These are phyloP conservation scores for Epizoanthus stellaris DNA, from an alignment of 92 coral and sea anemone genomes.

Conservation along the genomic window DNA sequence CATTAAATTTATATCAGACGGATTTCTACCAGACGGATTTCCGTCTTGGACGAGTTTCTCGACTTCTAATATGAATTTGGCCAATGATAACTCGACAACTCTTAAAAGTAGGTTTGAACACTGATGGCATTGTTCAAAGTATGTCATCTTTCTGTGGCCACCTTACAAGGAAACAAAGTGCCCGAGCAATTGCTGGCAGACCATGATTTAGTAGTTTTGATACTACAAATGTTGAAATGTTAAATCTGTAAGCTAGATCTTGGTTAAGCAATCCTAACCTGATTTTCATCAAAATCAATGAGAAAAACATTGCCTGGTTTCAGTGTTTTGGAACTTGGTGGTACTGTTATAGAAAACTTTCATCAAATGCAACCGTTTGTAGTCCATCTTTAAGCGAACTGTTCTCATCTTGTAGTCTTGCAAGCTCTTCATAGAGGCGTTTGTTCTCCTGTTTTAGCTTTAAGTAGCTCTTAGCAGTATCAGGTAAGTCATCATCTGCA, in stretches of 20 bases:
- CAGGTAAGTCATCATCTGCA: too few species aligned
- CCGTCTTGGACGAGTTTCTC: too few species aligned
- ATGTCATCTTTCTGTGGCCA: conserved; percentile 50
- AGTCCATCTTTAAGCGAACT: not conserved
- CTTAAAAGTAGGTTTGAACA: conserved; percentile 45
- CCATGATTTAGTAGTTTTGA: conserved; percentile 33
- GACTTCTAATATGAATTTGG: too few species aligned
- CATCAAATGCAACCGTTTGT: conserved; percentile 22
- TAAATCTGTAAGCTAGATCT: conserved; percentile 40
- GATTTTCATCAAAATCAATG: too few species aligned
- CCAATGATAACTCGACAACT: conserved; percentile 65
- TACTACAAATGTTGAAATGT: conserved; percentile 14
- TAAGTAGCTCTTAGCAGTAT: too few species aligned
- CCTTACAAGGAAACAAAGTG: conserved; percentile 42
- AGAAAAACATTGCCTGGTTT: too few species aligned
- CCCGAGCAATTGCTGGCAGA: conserved; percentile 35
- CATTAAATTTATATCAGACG: too few species aligned
- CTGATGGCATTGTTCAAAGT: conserved; percentile 32
- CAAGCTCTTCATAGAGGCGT: conserved; percentile 36
- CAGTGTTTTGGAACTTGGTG: too few species aligned
- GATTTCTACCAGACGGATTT: too few species aligned
- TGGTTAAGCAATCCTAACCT: conserved; percentile 7
- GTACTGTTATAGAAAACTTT: not conserved
- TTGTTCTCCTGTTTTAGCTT: conserved; percentile 20
- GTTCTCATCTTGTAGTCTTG: conserved; percentile 38